These are phyloP conservation scores for Heterochromis multidens DNA, from an alignment of 2,113 vertebrate genomes.

Conservation along the genomic window DNA sequence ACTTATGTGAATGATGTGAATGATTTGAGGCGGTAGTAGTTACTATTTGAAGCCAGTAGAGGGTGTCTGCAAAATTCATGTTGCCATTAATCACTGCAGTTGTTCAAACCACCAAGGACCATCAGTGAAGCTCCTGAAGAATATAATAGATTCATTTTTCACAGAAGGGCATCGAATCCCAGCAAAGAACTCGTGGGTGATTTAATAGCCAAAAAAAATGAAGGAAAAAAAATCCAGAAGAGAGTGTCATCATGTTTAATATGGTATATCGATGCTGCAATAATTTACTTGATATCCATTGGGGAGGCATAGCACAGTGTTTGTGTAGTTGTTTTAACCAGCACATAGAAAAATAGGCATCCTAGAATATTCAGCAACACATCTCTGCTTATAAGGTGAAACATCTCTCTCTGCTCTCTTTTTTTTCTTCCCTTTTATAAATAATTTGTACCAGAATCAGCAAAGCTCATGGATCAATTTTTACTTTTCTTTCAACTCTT, in stretches of 20 bases:
- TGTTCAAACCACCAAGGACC: constrained; percentile 60
- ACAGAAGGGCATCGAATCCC: constrained; percentile 38
- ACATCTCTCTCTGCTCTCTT: background rate
- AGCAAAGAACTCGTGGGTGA: constrained; percentile 32
- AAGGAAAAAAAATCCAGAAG: constrained; percentile 15
- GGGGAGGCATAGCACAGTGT: background rate
- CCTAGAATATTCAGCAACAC: background rate
- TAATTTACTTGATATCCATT: constrained; percentile 32
- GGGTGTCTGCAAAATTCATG: constrained; percentile 68
- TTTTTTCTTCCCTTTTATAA: background rate
- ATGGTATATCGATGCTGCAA: constrained; percentile 12
- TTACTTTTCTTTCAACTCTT: constrained; percentile 16
- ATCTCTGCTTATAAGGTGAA: background rate
- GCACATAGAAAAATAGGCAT: background rate
- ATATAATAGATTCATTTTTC: constrained; percentile 61
- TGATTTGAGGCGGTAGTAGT: constrained; percentile 52
- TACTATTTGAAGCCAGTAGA: constrained; percentile 65
- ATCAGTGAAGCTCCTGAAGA: constrained; percentile 48
- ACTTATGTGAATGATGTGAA: constrained; percentile 29
- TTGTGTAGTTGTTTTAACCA: background rate
- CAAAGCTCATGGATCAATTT: constrained; percentile 44
- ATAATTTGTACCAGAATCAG: background rate
- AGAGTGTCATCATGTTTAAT: constrained; percentile 40
- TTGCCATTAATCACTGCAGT: constrained; percentile 59
- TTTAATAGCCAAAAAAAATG: constrained; percentile 23